A percentile compares a stretch with the other conserved stretches of the same genome.
phyloP scores from a whole-genome alignment of 2,888 invertebrate species.

The Synergus itoensis region DNA sequence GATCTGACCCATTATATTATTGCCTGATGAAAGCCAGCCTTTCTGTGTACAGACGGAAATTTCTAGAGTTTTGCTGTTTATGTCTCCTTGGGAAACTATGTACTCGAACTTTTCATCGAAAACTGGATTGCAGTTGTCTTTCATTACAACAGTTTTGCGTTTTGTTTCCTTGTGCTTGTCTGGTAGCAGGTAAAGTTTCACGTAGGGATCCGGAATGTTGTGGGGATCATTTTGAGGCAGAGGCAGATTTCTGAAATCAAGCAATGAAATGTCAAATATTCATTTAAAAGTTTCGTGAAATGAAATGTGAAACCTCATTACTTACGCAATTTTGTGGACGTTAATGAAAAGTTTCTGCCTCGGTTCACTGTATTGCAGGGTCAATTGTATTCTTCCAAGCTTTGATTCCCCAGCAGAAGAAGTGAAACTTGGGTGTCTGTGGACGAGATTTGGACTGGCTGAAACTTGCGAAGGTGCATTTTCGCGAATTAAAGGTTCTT shows the following conservation, averaged over 20 bases:
- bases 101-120: conserved; percentile 96
- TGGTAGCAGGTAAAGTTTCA: conserved; percentile 91
- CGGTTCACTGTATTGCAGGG: conserved; percentile 90
- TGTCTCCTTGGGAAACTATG: conserved; percentile 88
- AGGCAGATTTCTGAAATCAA: conserved; percentile 83
- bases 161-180: conserved; percentile 92
- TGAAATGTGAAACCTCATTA: conserved; percentile 58
- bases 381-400: conserved; percentile 90
- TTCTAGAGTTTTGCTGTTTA: conserved; percentile 88
- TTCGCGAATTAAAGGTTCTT: conserved; percentile 71
- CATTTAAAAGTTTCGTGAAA: neutral
- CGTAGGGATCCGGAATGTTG: conserved; percentile 94
- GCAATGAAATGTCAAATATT: neutral
- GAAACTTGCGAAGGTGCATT: conserved; percentile 60
- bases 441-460: conserved; percentile 79
- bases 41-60: conserved; percentile 94
- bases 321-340: conserved; percentile 94
- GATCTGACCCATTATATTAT: conserved; percentile 91
- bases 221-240: conserved; percentile 87
- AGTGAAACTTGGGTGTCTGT: conserved; percentile 82
- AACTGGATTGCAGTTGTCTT: conserved; percentile 94
- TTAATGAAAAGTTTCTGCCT: conserved; percentile 90
- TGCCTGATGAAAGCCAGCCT: conserved; percentile 88
- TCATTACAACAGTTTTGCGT: conserved; percentile 90
- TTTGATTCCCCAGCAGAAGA: conserved; percentile 86